A percentile compares a stretch with the other conserved stretches of the same genome.
These are phyloP conservation scores for Mimachlamys varia DNA, from an alignment of 2,888 invertebrate genomes.

Conservation along the genomic window DNA sequence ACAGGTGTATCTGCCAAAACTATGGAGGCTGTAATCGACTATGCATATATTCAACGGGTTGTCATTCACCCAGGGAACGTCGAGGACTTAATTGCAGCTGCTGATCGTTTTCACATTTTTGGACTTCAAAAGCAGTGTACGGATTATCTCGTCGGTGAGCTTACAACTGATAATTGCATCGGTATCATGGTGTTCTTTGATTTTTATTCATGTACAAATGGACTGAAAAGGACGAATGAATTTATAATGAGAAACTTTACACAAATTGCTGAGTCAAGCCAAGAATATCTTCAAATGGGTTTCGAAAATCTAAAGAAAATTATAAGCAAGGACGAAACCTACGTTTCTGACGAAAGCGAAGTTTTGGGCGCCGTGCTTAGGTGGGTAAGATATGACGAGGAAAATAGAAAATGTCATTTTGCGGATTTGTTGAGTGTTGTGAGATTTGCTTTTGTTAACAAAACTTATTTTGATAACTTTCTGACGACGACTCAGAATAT, in stretches of 20 bases:
- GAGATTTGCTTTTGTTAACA: slow-evolving; percentile 65
- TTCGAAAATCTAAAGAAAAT: slow-evolving; percentile 59
- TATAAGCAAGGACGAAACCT: slow-evolving; percentile 86
- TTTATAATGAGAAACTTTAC: slow-evolving; percentile 85
- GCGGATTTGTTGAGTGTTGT: slow-evolving; percentile 83
- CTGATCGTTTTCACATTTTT: slow-evolving; percentile 89
- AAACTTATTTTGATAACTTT: slow-evolving; percentile 6
- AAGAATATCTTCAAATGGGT: slow-evolving; percentile 83
- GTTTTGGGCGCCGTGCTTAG: slow-evolving; percentile 66
- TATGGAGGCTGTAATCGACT: slow-evolving; percentile 81
- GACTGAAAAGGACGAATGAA: slow-evolving; percentile 88
- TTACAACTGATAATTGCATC: slow-evolving; percentile 91
- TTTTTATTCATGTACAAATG: slow-evolving; percentile 87
- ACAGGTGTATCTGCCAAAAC: slow-evolving; percentile 62
- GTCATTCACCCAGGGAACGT: slow-evolving; percentile 87
- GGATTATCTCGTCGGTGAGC: slow-evolving; percentile 87
- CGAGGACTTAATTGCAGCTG: slow-evolving; percentile 87
- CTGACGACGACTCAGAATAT: neutral
- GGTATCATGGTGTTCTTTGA: slow-evolving; percentile 93
- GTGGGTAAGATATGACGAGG: slow-evolving; percentile 88
- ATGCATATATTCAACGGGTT: slow-evolving; percentile 89
- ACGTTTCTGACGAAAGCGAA: slow-evolving; percentile 86
- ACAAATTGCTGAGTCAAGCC: slow-evolving; percentile 64
- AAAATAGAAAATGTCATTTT: slow-evolving; percentile 88
- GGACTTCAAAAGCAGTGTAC: slow-evolving; percentile 92